phyloP scores from a whole-genome alignment of 2,888 invertebrate genomes.

The Arge pagana region DNA sequence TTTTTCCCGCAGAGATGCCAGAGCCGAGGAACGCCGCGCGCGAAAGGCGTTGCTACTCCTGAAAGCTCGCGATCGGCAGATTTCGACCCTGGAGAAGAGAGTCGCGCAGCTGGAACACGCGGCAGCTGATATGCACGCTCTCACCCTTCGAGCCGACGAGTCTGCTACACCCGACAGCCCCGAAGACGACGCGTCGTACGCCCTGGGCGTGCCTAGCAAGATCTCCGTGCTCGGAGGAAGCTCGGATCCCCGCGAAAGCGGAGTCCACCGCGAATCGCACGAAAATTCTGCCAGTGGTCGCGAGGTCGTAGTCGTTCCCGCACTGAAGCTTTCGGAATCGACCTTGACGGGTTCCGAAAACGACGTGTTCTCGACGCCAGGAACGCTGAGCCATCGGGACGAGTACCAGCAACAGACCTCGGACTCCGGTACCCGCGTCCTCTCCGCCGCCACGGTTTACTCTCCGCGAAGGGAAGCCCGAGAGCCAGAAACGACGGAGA shows the following conservation, averaged over 20 bases:
- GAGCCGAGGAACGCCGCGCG: slow-evolving; percentile 37
- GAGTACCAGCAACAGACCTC: not conserved
- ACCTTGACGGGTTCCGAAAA: slow-evolving; percentile 23
- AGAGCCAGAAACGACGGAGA: not conserved
- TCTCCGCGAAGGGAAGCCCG: slow-evolving; percentile 5
- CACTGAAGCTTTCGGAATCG: slow-evolving; percentile 23
- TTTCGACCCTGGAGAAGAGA: slow-evolving; percentile 34
- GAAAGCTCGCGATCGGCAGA: slow-evolving; percentile 34
- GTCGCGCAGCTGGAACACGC: slow-evolving; percentile 32
- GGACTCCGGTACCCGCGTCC: not conserved
- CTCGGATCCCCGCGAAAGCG: slow-evolving; percentile 1
- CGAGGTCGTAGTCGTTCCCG: slow-evolving; percentile 6
- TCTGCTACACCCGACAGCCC: slow-evolving; percentile 1
- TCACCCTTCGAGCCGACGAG: not conserved
- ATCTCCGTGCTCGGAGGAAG: too few species aligned
- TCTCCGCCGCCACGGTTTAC: slow-evolving; percentile 7
- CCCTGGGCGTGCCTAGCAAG: slow-evolving; percentile 6
- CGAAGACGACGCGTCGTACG: slow-evolving; percentile 11
- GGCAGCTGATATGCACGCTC: slow-evolving; percentile 17
- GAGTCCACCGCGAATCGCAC: too few species aligned
- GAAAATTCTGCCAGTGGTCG: not conserved
- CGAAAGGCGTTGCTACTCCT: slow-evolving; percentile 36
- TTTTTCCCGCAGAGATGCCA: slow-evolving; percentile 34
- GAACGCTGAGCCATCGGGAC: not conserved
- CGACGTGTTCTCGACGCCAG: slow-evolving; percentile 21